phyloP scores from a whole-genome alignment of 2,797 vertebrate genomes.

The Sebastes taczanowskii region DNA sequence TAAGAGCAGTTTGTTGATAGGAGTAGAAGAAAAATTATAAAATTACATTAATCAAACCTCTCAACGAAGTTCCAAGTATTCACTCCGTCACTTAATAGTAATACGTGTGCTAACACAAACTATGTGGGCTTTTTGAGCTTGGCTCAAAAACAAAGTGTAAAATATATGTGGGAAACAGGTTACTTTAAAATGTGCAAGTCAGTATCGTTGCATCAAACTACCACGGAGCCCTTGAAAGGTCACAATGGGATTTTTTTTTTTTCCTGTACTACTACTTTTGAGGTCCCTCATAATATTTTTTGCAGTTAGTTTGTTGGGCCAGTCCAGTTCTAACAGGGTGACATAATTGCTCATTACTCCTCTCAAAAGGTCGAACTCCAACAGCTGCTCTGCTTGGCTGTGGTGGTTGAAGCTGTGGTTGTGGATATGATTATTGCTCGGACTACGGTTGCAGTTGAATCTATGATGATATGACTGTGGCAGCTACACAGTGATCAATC shows the following conservation, averaged over 20 bases:
- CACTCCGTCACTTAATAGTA: not conserved
- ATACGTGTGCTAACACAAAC: not conserved
- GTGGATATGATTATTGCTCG: not conserved
- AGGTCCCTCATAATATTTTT: not conserved
- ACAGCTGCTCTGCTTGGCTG: not conserved
- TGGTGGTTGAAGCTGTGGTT: not conserved
- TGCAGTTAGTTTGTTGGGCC: not conserved
- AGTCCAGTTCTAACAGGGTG: not conserved
- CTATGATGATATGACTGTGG: not conserved
- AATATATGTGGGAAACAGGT: not conserved
- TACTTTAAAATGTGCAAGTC: conserved; percentile 5
- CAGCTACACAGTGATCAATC: not conserved
- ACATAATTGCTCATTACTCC: not conserved
- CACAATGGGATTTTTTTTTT: not conserved
- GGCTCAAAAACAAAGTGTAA: not conserved
- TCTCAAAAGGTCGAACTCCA: not conserved
- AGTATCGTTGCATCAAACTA: conserved; percentile 3
- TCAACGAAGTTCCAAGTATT: not conserved
- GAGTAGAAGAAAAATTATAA: not conserved
- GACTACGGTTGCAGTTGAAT: not conserved
- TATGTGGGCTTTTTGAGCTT: not conserved
- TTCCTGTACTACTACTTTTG: not conserved
- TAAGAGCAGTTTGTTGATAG: not conserved
- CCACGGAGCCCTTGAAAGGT: not conserved
- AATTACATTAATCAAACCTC: not conserved